These are phyloP conservation scores for Nymphalis polychloros DNA, from an alignment of 2,888 invertebrate species.

Conservation along the genomic window DNA sequence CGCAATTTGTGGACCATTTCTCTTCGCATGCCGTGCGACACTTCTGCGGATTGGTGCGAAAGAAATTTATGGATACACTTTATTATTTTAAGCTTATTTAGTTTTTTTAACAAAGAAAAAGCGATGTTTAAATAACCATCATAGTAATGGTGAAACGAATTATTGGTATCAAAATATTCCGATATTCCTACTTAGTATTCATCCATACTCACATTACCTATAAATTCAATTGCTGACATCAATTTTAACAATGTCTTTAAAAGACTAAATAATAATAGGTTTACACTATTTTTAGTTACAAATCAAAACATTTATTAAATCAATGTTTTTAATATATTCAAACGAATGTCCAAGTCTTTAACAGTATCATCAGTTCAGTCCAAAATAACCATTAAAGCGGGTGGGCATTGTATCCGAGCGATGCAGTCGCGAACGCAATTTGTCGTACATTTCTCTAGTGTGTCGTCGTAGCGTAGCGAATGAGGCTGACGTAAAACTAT, in stretches of 20 bases:
- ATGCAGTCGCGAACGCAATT: conserved; percentile 67
- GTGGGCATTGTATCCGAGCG: conserved; percentile 57
- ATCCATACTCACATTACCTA: no score
- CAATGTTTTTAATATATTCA: conserved; percentile 14
- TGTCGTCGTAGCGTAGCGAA: conserved; percentile 68
- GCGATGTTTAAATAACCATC: not conserved
- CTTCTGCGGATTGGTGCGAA: conserved; percentile 60
- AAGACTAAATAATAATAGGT: no score
- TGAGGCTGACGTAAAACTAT: conserved; percentile 68
- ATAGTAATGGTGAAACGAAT: no score
- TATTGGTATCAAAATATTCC: no score
- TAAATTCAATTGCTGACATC: no score
- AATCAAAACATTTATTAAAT: no score
- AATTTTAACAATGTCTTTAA: no score
- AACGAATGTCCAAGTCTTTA: conserved; percentile 34
- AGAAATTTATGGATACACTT: conserved; percentile 53
- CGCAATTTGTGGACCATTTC: conserved; percentile 74
- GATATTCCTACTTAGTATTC: no score
- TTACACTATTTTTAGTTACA: no score
- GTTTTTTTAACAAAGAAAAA: conserved; percentile 8
- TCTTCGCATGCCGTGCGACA: conserved; percentile 64
- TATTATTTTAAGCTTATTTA: conserved; percentile 29
- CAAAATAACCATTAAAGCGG: conserved; percentile 68
- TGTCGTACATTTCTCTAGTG: conserved; percentile 71
- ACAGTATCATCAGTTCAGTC: conserved; percentile 53